These are phyloP conservation scores for Nezara viridula DNA, from an alignment of 2,888 invertebrate genomes.

Conservation along the genomic window DNA sequence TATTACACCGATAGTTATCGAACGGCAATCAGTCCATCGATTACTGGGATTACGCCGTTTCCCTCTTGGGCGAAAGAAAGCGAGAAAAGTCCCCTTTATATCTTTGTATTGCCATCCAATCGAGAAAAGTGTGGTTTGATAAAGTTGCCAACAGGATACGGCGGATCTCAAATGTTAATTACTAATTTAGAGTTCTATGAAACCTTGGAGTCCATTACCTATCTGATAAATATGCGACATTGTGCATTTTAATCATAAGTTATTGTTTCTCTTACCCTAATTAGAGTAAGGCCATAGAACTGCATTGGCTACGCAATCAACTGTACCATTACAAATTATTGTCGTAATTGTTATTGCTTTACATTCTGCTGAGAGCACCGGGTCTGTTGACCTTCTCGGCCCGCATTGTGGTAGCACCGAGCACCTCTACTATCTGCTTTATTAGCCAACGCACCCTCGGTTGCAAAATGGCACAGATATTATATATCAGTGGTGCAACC, in stretches of 20 bases:
- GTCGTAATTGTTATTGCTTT: not conserved
- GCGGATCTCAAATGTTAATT: not conserved
- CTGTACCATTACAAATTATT: not conserved
- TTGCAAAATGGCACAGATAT: slow-evolving; percentile 11
- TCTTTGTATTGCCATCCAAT: not conserved
- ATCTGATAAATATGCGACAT: not conserved
- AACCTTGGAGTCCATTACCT: not conserved
- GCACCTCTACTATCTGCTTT: not conserved
- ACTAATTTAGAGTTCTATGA: not conserved
- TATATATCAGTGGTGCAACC: slow-evolving; percentile 23
- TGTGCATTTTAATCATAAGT: not conserved
- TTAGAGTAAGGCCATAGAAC: not conserved
- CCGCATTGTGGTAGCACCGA: slow-evolving; percentile 22
- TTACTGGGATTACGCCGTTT: slow-evolving; percentile 19
- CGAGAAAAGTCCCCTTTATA: not conserved
- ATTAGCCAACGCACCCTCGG: not conserved
- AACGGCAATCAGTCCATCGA: slow-evolving; percentile 18
- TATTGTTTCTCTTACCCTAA: not conserved
- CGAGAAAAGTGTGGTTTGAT: not conserved
- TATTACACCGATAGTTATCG: slow-evolving; percentile 42
- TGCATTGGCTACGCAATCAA: not conserved
- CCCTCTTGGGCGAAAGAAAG: not conserved
- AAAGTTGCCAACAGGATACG: not conserved
- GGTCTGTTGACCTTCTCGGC: not conserved
- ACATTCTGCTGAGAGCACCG: not conserved